Evolutionary conservation across 92 coral and sea anemone species (phyloP).

Genomic region (Palythoa grandis): DNA sequence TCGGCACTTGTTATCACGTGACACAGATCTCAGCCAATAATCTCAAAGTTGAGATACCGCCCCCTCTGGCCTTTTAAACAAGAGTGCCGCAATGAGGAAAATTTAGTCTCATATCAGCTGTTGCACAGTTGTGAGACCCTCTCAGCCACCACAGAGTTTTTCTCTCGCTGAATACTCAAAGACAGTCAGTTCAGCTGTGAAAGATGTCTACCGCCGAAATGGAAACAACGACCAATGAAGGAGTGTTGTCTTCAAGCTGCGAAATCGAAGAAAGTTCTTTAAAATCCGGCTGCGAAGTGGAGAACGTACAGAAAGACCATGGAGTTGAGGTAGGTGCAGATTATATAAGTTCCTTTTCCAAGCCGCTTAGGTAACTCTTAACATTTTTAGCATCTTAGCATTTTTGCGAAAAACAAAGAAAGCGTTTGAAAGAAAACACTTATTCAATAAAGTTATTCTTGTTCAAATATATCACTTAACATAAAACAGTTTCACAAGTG

Average conservation of each 20-base stretch:
- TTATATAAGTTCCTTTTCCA: neutral
- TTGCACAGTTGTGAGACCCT: slow-evolving; percentile 29
- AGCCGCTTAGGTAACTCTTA: neutral
- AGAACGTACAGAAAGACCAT: slow-evolving; percentile 1
- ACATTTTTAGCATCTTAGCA: too few species aligned
- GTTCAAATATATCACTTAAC: neutral
- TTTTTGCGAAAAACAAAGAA: neutral
- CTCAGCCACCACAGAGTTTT: neutral
- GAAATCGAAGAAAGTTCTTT: neutral
- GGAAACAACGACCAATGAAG: neutral
- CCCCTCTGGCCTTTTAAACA: neutral
- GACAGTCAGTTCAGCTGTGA: neutral
- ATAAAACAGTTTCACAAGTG: neutral
- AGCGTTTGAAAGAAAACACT: neutral
- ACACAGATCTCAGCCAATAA: neutral
- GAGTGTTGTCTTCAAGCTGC: neutral
- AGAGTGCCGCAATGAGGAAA: neutral
- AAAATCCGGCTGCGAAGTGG: neutral
- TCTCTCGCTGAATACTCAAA: neutral
- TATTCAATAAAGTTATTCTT: neutral
- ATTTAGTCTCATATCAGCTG: slow-evolving; percentile 22
- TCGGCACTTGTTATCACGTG: slow-evolving; percentile 12
- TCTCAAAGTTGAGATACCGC: neutral
- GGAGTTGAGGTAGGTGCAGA: slow-evolving; percentile 21
- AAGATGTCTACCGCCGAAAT: neutral